Evolutionary conservation across 2,797 vertebrate species (phyloP).

Genomic region (Varecia variegata): DNA sequence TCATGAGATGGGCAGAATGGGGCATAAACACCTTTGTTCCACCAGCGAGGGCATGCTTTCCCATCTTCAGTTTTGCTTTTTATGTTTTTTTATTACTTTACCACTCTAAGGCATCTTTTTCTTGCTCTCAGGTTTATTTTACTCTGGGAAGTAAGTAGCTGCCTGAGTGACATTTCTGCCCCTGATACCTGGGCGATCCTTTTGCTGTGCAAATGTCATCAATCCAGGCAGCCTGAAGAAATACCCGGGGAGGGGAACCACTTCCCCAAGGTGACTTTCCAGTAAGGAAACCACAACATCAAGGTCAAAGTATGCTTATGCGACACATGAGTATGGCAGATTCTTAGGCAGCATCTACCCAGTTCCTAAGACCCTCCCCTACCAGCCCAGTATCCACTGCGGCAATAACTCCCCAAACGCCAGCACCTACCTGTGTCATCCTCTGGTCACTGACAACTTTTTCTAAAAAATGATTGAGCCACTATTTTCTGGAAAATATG

Average conservation of each 20-base stretch:
- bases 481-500: background rate
- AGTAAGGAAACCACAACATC: constrained; percentile 91
- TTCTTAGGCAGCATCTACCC: constrained; percentile 92
- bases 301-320: constrained; percentile 92
- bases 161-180: constrained; percentile 92
- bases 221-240: constrained; percentile 91
- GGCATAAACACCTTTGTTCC: background rate
- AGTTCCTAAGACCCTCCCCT: constrained; percentile 85
- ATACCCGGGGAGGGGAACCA: constrained; percentile 90
- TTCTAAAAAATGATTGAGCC: background rate
- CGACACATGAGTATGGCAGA: constrained; percentile 90
- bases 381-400: background rate
- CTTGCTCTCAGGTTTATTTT: background rate
- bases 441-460: background rate
- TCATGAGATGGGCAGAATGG: no score
- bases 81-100: background rate
- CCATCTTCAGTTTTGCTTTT: background rate
- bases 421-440: background rate
- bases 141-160: constrained; percentile 89
- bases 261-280: constrained; percentile 90
- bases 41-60: background rate
- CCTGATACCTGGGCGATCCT: constrained; percentile 90
- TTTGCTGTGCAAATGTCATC: constrained; percentile 90
- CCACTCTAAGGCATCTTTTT: background rate
- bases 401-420: constrained; percentile 52